phyloP scores from a whole-genome alignment of 1,140 invertebrate genomes.

The Drosophila grimshawi region DNA sequence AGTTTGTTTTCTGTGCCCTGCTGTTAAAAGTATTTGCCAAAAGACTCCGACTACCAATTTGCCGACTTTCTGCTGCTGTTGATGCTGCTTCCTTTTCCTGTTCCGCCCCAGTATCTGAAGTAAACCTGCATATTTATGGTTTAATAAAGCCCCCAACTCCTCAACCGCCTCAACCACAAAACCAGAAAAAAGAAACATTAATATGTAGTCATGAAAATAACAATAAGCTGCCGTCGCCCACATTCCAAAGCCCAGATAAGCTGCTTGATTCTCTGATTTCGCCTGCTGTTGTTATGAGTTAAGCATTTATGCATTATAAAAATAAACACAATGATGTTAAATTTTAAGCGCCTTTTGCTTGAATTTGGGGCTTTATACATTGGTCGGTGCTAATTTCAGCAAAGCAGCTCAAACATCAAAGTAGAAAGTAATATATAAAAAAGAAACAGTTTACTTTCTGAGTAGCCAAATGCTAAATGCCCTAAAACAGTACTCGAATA shows the following conservation, averaged over 20 bases:
- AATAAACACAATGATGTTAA: slow-evolving; percentile 66
- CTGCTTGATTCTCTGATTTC: not conserved
- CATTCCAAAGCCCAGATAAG: not conserved
- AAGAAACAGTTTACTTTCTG: not conserved
- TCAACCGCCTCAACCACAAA: slow-evolving; percentile 19
- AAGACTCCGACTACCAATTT: slow-evolving; percentile 16
- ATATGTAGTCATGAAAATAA: slow-evolving; percentile 49
- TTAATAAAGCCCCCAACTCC: slow-evolving; percentile 48
- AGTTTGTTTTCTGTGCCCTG: slow-evolving; percentile 26
- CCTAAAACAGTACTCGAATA: not conserved
- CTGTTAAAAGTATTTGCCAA: slow-evolving; percentile 35
- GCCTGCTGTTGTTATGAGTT: slow-evolving; percentile 15
- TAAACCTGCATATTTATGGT: slow-evolving; percentile 66
- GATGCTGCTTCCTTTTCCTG: slow-evolving; percentile 28
- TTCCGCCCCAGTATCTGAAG: slow-evolving; percentile 42
- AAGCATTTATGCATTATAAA: slow-evolving; percentile 24
- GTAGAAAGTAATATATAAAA: not conserved
- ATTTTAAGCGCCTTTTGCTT: slow-evolving; percentile 63
- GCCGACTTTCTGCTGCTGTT: slow-evolving; percentile 5
- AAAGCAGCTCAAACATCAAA: slow-evolving; percentile 64
- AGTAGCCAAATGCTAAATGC: not conserved
- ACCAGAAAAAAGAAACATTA: slow-evolving; percentile 61
- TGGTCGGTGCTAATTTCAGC: slow-evolving; percentile 61
- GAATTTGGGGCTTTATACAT: slow-evolving; percentile 18
- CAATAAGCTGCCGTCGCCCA: slow-evolving; percentile 21